These are phyloP conservation scores for Imbricaverruca yamaguchii DNA, from an alignment of 2,888 invertebrate species.

Conservation along the genomic window DNA sequence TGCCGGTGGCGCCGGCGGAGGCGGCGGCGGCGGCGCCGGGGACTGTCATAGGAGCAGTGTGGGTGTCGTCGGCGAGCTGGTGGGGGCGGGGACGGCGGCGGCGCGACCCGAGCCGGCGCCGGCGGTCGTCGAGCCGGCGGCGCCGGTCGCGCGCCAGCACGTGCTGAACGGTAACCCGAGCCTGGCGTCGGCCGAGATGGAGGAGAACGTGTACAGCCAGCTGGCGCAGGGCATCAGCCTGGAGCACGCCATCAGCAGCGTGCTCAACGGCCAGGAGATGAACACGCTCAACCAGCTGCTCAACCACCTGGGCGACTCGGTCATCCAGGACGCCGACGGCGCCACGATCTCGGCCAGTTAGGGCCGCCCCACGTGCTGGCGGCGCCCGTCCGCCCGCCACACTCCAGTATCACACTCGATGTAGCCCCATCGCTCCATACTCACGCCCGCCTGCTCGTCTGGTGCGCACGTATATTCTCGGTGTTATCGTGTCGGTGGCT, in stretches of 20 bases:
- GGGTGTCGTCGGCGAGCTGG: too few species aligned
- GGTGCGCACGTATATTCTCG: not conserved
- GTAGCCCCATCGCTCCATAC: not conserved
- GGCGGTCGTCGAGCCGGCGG: not conserved
- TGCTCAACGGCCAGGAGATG: conserved; percentile 15
- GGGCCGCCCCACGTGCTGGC: not conserved
- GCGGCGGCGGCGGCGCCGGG: not conserved
- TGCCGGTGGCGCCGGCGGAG: not conserved
- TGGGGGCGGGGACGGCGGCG: too few species aligned
- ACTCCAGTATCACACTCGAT: not conserved
- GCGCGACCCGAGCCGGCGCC: too few species aligned
- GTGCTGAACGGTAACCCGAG: conserved; percentile 7
- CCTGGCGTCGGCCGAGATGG: not conserved
- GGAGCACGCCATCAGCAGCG: conserved; percentile 16
- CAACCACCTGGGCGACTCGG: not conserved
- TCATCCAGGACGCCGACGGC: not conserved
- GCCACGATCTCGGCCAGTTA: conserved; percentile 9
- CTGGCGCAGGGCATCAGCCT: conserved; percentile 19
- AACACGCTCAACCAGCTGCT: conserved; percentile 21
- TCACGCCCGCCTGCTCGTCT: not conserved
- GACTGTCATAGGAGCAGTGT: too few species aligned
- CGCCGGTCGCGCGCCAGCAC: not conserved
- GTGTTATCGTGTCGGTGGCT: not conserved
- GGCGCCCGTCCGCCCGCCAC: not conserved
- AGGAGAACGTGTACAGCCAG: conserved; percentile 3